Base-by-base conservation (phyloP, 1,140 invertebrate genomes). In the Trachymyrmex septentrionalis region DNA sequence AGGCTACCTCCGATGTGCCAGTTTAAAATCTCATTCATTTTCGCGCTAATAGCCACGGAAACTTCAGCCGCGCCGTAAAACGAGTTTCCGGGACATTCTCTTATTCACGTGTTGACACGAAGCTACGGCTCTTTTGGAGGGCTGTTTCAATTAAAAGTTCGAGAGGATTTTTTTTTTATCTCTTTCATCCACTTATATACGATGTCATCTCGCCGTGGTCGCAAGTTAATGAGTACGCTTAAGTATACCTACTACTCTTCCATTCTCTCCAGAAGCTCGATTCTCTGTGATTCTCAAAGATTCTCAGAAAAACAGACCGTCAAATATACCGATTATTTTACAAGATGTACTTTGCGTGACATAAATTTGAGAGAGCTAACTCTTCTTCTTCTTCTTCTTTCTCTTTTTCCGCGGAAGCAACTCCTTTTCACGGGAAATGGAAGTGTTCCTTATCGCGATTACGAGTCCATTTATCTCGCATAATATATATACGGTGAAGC, bases 81-180 rank as follows among this genome's bases (percentile, higher is more conserved):
- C 61, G 71, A 82, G 69, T 77, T 66, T 21, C 64, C 30, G 24
- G 21, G 44, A 34, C 34, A 63, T 73, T 57, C 75, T 66, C 30
- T 67, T 59, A 80, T 53, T 57, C 61, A 69, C 69, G 63, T 82
- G 72, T 89, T 66, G 38, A 69, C 64, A 71, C 34, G 75, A 44
- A 80, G 63, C 66, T 44, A 27, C 24, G 72, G 77, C 55, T 73
- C 63, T 86, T 66, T 48, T n/a, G 27, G 38, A 59, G 34, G 63
- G 59, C 27, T 57, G 73, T 76, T 86, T 71, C 87, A 89, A 89
- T 90, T 90, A 89, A 89, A 90, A 90, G 87, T 89, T 90, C 9
- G 19, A 86, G 50, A 64, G 73, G 38, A 66, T 86, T 75, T 48
- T 44, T 78, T 88, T 77, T 84, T 59, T n/a, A 21, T 71, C 59